These are phyloP conservation scores for Standfussiana lucernea DNA, from an alignment of 2,888 invertebrate species.

Conservation along the genomic window DNA sequence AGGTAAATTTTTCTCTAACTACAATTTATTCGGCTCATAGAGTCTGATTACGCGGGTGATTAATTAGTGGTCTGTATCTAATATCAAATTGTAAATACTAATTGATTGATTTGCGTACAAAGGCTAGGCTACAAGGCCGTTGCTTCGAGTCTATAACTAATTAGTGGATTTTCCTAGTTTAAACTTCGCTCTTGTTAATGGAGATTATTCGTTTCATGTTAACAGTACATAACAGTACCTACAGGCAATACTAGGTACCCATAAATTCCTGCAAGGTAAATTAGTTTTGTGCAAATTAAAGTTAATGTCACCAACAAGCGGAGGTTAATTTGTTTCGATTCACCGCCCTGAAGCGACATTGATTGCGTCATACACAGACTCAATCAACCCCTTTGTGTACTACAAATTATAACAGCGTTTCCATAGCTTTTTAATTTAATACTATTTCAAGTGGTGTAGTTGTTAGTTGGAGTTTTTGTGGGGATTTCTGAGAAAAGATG, in stretches of 20 bases:
- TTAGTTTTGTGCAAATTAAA: constrained; percentile 72
- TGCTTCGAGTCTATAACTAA: background rate
- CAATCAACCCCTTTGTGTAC: constrained; percentile 75
- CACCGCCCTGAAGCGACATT: constrained; percentile 71
- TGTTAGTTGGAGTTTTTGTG: background rate
- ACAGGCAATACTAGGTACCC: background rate
- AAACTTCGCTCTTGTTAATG: background rate
- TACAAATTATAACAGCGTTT: constrained; percentile 63
- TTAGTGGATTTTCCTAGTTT: background rate
- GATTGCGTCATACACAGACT: constrained; percentile 71
- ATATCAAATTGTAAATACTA: constrained; percentile 9
- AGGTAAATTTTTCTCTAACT: constrained; percentile 5
- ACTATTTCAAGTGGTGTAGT: background rate
- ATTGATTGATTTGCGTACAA: background rate
- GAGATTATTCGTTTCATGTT: background rate
- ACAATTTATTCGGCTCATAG: background rate
- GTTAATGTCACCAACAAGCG: constrained; percentile 71
- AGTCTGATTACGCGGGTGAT: background rate
- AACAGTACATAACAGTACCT: too few species aligned
- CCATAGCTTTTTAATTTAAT: constrained; percentile 51
- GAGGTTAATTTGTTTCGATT: constrained; percentile 75
- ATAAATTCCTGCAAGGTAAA: constrained; percentile 60
- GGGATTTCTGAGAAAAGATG: background rate
- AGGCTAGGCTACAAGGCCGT: background rate
- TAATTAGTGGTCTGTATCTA: background rate